These are phyloP conservation scores for Dendropsophus ebraccatus DNA, from an alignment of 2,113 vertebrate genomes.

Conservation along the genomic window DNA sequence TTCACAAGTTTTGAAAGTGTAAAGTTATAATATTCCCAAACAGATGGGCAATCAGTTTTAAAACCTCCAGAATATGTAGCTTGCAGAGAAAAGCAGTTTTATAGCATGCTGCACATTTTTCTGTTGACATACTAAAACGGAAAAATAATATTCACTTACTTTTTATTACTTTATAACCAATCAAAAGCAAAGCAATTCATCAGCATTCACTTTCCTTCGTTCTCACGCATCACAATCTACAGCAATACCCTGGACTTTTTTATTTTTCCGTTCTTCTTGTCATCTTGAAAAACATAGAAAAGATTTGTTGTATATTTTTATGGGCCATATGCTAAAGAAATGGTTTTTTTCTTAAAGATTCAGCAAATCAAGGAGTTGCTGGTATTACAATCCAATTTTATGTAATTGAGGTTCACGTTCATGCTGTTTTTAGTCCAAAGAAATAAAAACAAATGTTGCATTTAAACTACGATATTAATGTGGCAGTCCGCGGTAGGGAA, in stretches of 20 bases:
- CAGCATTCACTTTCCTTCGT: slow-evolving; percentile 41
- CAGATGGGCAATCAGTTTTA: slow-evolving; percentile 57
- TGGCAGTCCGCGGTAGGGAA: slow-evolving; percentile 7
- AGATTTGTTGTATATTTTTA: slow-evolving; percentile 52
- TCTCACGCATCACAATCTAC: slow-evolving; percentile 27
- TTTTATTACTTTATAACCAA: slow-evolving; percentile 47
- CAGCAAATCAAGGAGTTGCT: slow-evolving; percentile 60
- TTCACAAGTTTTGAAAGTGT: slow-evolving; percentile 49
- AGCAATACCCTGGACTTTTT: slow-evolving; percentile 11
- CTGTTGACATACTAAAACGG: slow-evolving; percentile 50
- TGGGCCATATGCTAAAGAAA: slow-evolving; percentile 61
- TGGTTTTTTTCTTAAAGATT: slow-evolving; percentile 61
- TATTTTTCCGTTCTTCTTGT: slow-evolving; percentile 31
- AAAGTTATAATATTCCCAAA: slow-evolving; percentile 49
- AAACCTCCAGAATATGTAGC: slow-evolving; percentile 43
- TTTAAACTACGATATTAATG: slow-evolving; percentile 44
- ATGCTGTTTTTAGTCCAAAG: neutral
- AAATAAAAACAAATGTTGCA: slow-evolving; percentile 36
- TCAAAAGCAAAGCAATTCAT: slow-evolving; percentile 44
- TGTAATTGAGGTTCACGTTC: slow-evolving; percentile 49
- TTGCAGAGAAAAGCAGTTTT: slow-evolving; percentile 53
- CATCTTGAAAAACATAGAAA: slow-evolving; percentile 14
- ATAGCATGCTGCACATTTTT: slow-evolving; percentile 44
- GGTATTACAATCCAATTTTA: slow-evolving; percentile 53
- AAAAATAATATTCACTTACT: slow-evolving; percentile 53